phyloP scores from a whole-genome alignment of 2,888 invertebrate species.

The Hipparchia semele region DNA sequence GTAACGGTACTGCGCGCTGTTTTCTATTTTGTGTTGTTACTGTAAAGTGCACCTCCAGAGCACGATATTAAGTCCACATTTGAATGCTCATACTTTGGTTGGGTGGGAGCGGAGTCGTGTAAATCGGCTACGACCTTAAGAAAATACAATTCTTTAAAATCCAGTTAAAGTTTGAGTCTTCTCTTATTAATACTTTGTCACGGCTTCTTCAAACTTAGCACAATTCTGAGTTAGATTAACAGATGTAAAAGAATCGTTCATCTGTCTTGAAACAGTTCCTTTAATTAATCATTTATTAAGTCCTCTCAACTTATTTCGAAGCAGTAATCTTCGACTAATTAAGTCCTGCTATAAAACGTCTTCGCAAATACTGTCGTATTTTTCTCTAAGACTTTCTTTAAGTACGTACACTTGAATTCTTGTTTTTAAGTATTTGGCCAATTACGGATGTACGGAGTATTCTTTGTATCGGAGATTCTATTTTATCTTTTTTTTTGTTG shows the following conservation, averaged over 20 bases:
- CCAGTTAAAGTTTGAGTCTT: too few species aligned
- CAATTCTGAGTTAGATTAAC: conserved; percentile 5
- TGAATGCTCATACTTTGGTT: too few species aligned
- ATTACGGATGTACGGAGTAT: conserved; percentile 1
- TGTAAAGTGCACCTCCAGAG: too few species aligned
- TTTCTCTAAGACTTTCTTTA: background rate
- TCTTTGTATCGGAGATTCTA: background rate
- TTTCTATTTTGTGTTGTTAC: too few species aligned
- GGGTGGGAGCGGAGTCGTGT: too few species aligned
- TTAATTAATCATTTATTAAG: conserved; percentile 18
- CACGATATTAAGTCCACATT: too few species aligned
- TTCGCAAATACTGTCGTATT: conserved; percentile 3
- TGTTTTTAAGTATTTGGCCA: conserved; percentile 6
- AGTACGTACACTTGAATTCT: conserved; percentile 8
- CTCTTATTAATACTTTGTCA: background rate
- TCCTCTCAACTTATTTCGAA: background rate
- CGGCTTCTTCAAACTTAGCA: conserved; percentile 9
- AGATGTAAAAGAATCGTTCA: conserved; percentile 8
- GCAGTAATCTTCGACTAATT: background rate
- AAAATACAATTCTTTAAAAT: background rate
- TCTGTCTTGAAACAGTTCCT: background rate
- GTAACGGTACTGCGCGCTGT: too few species aligned
- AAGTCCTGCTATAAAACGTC: background rate
- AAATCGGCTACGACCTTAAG: too few species aligned
- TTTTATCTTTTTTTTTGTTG: background rate